phyloP scores from a whole-genome alignment of 2,888 invertebrate species.

The Drosophila kuntzei region DNA sequence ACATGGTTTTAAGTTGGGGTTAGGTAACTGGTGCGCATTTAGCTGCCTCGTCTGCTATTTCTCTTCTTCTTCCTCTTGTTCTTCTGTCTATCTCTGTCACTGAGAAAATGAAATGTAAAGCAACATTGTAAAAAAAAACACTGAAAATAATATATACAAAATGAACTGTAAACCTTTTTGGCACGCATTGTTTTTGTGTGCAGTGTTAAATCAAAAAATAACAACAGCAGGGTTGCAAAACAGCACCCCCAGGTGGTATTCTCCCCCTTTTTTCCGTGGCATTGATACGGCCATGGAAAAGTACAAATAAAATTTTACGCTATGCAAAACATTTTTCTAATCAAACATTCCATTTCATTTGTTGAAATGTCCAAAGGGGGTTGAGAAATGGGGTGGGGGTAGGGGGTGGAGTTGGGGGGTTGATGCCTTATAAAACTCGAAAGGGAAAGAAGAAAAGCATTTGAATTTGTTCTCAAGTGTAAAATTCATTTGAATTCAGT shows the following conservation, averaged over 20 bases:
- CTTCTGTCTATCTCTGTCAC: constrained; percentile 33
- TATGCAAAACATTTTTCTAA: constrained; percentile 81
- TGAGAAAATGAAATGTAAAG: constrained; percentile 52
- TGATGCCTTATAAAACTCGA: not conserved
- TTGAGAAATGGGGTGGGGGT: not conserved
- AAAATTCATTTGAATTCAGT: constrained; percentile 76
- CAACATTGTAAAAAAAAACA: constrained; percentile 57
- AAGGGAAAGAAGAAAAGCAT: not conserved
- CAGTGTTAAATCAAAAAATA: constrained; percentile 45
- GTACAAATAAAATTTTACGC: constrained; percentile 71
- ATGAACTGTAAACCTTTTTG: constrained; percentile 79
- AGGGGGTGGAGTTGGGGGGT: not conserved
- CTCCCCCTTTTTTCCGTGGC: not conserved
- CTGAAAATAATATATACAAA: constrained; percentile 60
- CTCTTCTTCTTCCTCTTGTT: not conserved
- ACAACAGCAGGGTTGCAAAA: constrained; percentile 58
- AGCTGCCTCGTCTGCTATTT: constrained; percentile 23
- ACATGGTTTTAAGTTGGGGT: not conserved
- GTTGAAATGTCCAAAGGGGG: constrained; percentile 39
- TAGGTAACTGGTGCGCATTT: constrained; percentile 37
- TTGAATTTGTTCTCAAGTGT: constrained; percentile 73
- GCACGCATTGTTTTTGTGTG: constrained; percentile 65
- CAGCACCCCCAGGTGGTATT: constrained; percentile 46
- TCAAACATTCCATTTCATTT: constrained; percentile 80
- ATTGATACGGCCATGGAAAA: constrained; percentile 61